Conservation (phyloP, 2,888 invertebrate species). For the Trissoscelio sp. region DNA sequence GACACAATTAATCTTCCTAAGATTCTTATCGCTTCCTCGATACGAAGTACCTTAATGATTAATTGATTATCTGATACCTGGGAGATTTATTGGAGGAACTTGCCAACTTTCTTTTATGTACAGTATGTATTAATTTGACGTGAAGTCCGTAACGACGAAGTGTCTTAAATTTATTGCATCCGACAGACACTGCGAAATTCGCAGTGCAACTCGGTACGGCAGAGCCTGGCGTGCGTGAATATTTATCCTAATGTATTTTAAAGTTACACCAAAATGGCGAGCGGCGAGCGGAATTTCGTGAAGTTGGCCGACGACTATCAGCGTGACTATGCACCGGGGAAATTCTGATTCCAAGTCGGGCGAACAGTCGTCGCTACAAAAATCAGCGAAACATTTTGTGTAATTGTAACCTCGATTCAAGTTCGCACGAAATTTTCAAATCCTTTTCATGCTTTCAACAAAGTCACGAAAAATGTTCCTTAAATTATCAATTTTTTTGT, state of each 20-base stretch:
- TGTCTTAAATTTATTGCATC: slow-evolving; percentile 54
- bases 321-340: neutral
- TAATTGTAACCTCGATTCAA: slow-evolving; percentile 24
- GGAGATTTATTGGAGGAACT: slow-evolving; percentile 60
- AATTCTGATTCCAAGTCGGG: slow-evolving; percentile 23
- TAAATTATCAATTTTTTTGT: too few relatives aligned
- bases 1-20: slow-evolving; percentile 64
- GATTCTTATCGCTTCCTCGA: slow-evolving; percentile 63
- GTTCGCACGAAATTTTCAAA: neutral
- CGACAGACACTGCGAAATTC: slow-evolving; percentile 37
- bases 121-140: slow-evolving; percentile 64
- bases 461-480: neutral
- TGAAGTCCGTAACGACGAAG: slow-evolving; percentile 35
- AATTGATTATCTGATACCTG: slow-evolving; percentile 64
- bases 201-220: neutral
- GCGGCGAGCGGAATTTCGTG: slow-evolving; percentile 6
- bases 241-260: slow-evolving; percentile 58
- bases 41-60: slow-evolving; percentile 63
- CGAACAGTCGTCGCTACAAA: slow-evolving; percentile 2
- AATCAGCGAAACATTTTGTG: slow-evolving; percentile 21
- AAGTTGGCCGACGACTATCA: slow-evolving; percentile 15
- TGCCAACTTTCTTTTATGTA: slow-evolving; percentile 58
- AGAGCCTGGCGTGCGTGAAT: slow-evolving; percentile 33
- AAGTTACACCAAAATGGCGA: slow-evolving; percentile 41
- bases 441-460: neutral